Base-by-base conservation (phyloP, 2,888 invertebrate species). In the Chymomyza procnemis region DNA sequence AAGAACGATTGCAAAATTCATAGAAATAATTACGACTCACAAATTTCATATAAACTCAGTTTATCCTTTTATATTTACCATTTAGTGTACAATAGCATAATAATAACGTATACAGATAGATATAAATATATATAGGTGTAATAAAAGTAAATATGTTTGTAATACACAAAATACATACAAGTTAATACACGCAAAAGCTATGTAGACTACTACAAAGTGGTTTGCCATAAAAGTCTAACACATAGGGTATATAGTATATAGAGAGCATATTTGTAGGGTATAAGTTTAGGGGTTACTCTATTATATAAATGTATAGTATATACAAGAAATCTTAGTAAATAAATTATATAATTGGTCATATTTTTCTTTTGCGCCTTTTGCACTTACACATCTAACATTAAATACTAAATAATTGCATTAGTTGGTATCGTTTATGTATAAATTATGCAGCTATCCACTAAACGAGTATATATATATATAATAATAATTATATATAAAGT, bases 401-500 rank as follows among this genome's bases (percentile, higher is more conserved):
- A 60, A 59, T 57, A 69, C 75, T 85, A 85, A 22, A 66, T 84
- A 85, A 86, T 79, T 82, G 87, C 85, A 86, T 79, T 85, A 87
- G 72, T 84, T 73, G 70, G 78, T 85, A 78, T 70, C 57, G 67
- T 69, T 63, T 71, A 50, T 56, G 48, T 46, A 59, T 46, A 50
- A 22, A 46, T 12, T 41, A 58, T 21, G 16, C 34, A 48, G 26
- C n/a, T 55, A 55, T 52, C 30, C 46, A 26, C 26, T 34, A 56
- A 47, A 55, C 26, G 26, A 6, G 26, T 26, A 60, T 60, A 61
- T 64, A 62, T 63, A 71, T 72, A n/a, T n/a, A n/a, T n/a, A n/a
- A n/a, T n/a, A n/a, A n/a, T n/a, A 72, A 71, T 74, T 47, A 34
- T 21, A 46, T 41, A 50, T 50, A 64, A 26, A 26, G 26, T 80